phyloP scores from a whole-genome alignment of 1,140 invertebrate species.

The Euwallacea fornicatus region DNA sequence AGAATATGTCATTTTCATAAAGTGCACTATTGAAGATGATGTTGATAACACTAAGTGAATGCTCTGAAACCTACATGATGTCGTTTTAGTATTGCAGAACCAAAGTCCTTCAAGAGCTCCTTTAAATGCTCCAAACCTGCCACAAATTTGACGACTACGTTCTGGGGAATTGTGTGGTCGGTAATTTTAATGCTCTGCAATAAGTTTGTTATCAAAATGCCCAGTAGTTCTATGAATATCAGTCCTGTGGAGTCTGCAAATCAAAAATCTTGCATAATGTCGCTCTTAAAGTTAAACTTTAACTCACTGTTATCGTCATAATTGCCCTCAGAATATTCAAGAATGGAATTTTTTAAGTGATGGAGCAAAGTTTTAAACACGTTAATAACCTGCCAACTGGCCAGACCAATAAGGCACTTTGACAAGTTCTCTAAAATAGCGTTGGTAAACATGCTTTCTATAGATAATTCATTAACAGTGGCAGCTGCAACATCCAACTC shows the following conservation, averaged over 20 bases:
- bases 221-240: conserved; percentile 41
- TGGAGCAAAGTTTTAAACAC: conserved; percentile 48
- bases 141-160: conserved; percentile 45
- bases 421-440: conserved; percentile 44
- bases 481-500: conserved; percentile 17
- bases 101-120: conserved; percentile 44
- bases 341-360: conserved; percentile 44
- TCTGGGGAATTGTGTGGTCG: conserved; percentile 44
- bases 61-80: conserved; percentile 49
- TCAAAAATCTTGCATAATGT: background rate
- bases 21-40: background rate
- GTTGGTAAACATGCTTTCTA: conserved; percentile 39
- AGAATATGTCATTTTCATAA: background rate
- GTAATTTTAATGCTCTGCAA: conserved; percentile 44
- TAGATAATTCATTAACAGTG: background rate
- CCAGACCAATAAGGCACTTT: conserved; percentile 41
- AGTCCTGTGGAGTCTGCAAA: conserved; percentile 18
- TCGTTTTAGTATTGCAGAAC: conserved; percentile 42
- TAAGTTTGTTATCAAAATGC: conserved; percentile 38
- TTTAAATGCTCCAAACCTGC: conserved; percentile 44
- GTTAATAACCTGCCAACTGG: conserved; percentile 49
- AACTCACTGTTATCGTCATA: background rate
- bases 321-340: conserved; percentile 24
- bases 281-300: background rate
- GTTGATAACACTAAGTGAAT: background rate